Evolutionary conservation across 2,113 vertebrate species (phyloP).

Genomic region (Amazona guildingii): DNA sequence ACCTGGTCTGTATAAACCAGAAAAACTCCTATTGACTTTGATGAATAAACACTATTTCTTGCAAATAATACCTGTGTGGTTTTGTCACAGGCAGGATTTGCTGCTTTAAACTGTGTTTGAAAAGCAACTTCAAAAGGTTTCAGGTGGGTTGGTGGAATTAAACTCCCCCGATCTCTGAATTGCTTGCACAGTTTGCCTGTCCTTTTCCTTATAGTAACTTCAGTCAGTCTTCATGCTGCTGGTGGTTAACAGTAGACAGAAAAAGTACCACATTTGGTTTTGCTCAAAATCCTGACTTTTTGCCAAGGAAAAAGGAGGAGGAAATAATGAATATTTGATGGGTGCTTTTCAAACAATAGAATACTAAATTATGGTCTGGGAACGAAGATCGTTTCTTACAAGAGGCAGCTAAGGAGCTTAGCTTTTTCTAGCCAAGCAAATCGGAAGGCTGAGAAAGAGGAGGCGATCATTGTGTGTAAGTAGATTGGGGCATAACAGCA

Average conservation of each 20-base stretch:
- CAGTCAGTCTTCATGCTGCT: not conserved
- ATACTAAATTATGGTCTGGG: not conserved
- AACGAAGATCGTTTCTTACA: conserved; percentile 26
- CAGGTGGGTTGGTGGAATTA: conserved; percentile 15
- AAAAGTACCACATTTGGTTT: not conserved
- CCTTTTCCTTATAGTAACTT: not conserved
- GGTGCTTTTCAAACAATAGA: conserved; percentile 19
- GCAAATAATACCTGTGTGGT: not conserved
- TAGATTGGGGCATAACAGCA: conserved; percentile 5
- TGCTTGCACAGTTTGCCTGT: conserved; percentile 7
- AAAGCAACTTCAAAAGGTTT: conserved; percentile 32
- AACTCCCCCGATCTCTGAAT: conserved; percentile 1
- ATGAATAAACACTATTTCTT: conserved; percentile 4
- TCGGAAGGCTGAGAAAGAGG: conserved; percentile 21
- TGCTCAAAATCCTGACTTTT: conserved; percentile 20
- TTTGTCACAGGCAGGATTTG: not conserved
- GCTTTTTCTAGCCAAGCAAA: conserved; percentile 7
- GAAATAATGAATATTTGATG: conserved; percentile 34
- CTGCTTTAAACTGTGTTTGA: not conserved
- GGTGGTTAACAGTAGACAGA: not conserved
- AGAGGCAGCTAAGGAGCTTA: conserved; percentile 49
- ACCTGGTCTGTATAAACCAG: not conserved
- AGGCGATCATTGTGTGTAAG: not conserved
- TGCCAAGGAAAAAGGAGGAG: not conserved
- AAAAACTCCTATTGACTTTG: conserved; percentile 6